Conservation (phyloP, 2,888 invertebrate genomes). For the Auanema sp. region DNA sequence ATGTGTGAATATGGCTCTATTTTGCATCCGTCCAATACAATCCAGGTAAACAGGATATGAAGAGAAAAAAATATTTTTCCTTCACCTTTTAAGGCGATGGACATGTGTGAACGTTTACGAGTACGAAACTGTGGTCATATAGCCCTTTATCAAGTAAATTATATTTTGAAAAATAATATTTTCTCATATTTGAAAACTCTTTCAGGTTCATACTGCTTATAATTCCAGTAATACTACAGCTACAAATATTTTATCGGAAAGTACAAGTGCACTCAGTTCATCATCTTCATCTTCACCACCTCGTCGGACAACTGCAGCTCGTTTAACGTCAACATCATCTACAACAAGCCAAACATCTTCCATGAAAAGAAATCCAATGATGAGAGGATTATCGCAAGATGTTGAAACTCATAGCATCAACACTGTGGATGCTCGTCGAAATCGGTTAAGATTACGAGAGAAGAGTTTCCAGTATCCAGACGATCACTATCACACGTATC, state of each 20-base stretch:
- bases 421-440: constrained; percentile 23
- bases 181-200: neutral
- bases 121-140: constrained; percentile 62
- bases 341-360: constrained; percentile 15
- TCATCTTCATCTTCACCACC: constrained; percentile 12
- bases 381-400: constrained; percentile 42
- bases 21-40: constrained; percentile 57
- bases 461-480: constrained; percentile 38
- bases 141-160: constrained; percentile 56
- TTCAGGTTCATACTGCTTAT: constrained; percentile 41
- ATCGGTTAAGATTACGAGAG: constrained; percentile 28
- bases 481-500: constrained; percentile 32
- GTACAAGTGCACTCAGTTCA: too few species aligned
- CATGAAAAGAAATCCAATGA: constrained; percentile 32
- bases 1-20: constrained; percentile 62
- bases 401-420: constrained; percentile 28
- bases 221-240: neutral
- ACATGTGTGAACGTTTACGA: constrained; percentile 60
- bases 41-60: constrained; percentile 23
- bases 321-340: constrained; percentile 27
- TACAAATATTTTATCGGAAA: too few species aligned
- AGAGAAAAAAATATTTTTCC: neutral
- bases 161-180: neutral
- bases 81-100: constrained; percentile 41
- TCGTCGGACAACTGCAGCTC: constrained; percentile 24